phyloP scores from a whole-genome alignment of 2,113 vertebrate genomes.

The Aythya baeri region DNA sequence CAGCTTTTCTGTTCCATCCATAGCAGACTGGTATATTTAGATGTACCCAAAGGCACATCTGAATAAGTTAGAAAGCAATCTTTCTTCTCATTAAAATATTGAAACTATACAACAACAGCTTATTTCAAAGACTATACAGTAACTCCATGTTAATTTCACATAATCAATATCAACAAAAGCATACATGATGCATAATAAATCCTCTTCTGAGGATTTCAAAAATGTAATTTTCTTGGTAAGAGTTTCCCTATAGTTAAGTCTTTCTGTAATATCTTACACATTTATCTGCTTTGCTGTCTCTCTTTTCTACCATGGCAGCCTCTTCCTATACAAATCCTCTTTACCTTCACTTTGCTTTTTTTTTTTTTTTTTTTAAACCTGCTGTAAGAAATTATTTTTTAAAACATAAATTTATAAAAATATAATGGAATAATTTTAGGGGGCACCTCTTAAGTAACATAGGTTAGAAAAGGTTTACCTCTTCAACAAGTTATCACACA shows the following conservation, averaged over 20 bases:
- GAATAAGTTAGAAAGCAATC: background rate
- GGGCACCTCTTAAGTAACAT: background rate
- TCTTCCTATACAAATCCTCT: background rate
- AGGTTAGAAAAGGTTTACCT: background rate
- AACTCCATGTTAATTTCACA: background rate
- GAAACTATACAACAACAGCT: background rate
- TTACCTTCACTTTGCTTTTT: background rate
- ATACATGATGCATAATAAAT: background rate
- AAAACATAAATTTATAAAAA: background rate
- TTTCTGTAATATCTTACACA: background rate
- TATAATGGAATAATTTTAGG: background rate
- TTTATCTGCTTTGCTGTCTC: background rate
- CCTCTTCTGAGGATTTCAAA: background rate
- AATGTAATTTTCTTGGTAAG: background rate
- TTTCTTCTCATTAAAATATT: background rate
- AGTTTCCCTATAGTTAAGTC: background rate
- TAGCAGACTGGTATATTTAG: background rate
- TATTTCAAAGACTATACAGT: background rate
- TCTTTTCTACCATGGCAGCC: background rate
- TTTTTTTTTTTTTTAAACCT: background rate
- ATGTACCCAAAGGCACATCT: background rate
- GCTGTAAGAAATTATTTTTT: background rate
- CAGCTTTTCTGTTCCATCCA: background rate
- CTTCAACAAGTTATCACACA: background rate
- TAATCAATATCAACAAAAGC: background rate